Evolutionary conservation across 2,797 vertebrate species (phyloP).

Genomic region (Allobates femoralis): DNA sequence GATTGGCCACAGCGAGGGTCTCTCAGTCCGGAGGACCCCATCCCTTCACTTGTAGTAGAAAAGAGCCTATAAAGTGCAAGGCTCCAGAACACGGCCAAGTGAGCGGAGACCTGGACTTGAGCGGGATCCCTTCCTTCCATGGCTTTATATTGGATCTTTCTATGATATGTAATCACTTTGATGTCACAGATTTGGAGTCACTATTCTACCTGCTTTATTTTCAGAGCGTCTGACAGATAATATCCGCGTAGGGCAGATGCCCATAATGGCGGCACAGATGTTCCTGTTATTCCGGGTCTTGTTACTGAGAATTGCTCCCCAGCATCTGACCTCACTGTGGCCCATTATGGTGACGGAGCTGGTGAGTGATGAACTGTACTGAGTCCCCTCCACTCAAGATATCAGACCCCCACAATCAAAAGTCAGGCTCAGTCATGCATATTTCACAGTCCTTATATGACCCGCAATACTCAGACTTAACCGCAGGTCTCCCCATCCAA

Average conservation of each 20-base stretch:
- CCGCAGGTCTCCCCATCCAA: no score
- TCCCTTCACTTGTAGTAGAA: neutral
- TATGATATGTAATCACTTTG: no score
- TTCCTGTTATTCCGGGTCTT: slow-evolving; percentile 97
- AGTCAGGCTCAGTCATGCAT: no score
- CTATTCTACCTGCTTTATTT: neutral
- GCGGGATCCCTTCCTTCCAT: neutral
- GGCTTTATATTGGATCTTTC: neutral
- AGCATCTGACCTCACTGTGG: slow-evolving; percentile 95
- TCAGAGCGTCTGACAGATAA: slow-evolving; percentile 94
- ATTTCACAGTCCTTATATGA: no score
- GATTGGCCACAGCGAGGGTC: no score
- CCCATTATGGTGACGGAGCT: slow-evolving; percentile 98
- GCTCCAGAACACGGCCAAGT: no score
- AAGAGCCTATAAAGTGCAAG: neutral
- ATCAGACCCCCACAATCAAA: no score
- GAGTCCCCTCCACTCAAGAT: no score
- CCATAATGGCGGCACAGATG: slow-evolving; percentile 88
- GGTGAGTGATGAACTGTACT: slow-evolving; percentile 74
- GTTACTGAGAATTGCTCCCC: slow-evolving; percentile 91
- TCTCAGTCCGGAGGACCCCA: no score
- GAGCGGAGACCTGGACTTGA: no score
- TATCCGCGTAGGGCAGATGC: slow-evolving; percentile 86
- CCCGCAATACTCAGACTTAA: no score
- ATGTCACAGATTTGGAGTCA: neutral